phyloP scores from a whole-genome alignment of 2,888 invertebrate genomes.

The Dasysyrphus tricinctus region DNA sequence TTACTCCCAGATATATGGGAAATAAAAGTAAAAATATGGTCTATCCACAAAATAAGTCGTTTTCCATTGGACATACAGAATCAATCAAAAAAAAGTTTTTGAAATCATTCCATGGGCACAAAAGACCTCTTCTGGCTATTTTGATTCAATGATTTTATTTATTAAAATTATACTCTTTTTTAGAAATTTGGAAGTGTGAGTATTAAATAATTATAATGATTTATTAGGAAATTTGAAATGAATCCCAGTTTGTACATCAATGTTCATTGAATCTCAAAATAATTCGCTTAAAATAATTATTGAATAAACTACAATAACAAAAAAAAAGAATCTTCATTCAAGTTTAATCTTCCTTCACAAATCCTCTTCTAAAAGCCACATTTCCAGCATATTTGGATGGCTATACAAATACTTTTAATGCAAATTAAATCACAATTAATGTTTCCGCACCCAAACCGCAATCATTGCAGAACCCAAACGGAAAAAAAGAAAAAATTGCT shows the following conservation, averaged over 20 bases:
- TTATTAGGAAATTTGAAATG: not conserved
- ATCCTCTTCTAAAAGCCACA: slow-evolving; percentile 24
- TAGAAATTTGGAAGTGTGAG: no score
- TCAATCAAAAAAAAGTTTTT: no score
- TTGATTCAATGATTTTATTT: no score
- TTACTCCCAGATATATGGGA: no score
- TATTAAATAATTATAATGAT: no score
- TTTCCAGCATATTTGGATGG: not conserved
- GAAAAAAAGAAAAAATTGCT: not conserved
- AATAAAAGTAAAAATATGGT: no score
- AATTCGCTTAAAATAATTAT: not conserved
- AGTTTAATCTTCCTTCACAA: slow-evolving; percentile 14
- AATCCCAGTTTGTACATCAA: not conserved
- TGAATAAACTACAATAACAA: not conserved
- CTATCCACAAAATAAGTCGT: no score
- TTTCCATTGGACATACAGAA: no score
- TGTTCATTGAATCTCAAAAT: not conserved
- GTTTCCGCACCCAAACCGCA: slow-evolving; percentile 19
- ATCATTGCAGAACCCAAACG: not conserved
- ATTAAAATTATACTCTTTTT: no score
- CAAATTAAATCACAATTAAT: slow-evolving; percentile 43
- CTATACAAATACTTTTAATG: slow-evolving; percentile 17
- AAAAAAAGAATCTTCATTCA: not conserved
- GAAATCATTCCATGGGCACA: no score
- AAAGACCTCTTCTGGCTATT: no score